Conservation (phyloP, 2,113 vertebrate genomes). For the Melierax canorus region DNA sequence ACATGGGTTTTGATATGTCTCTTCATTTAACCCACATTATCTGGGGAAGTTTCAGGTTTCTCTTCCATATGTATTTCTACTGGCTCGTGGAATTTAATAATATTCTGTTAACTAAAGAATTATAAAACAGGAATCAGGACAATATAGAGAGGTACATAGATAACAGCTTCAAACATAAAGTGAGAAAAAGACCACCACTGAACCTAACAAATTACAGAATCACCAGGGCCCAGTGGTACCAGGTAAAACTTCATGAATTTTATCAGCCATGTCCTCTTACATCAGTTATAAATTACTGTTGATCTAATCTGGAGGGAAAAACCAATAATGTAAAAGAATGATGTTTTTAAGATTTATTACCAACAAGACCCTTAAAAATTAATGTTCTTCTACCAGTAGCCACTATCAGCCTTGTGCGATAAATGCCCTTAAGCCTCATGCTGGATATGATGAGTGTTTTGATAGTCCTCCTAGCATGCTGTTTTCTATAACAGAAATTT, state of each 20-base stretch:
- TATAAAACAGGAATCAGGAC: neutral
- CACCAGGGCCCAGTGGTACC: neutral
- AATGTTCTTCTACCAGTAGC: neutral
- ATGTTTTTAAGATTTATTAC: neutral
- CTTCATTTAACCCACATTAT: neutral
- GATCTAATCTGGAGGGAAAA: neutral
- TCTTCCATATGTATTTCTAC: neutral
- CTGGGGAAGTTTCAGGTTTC: neutral
- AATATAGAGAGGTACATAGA: neutral
- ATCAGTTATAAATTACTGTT: neutral
- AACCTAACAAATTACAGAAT: neutral
- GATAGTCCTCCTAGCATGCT: accelerated
- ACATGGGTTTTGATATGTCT: neutral
- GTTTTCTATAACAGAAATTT: neutral
- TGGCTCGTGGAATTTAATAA: neutral
- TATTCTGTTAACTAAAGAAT: neutral
- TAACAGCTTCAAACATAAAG: neutral
- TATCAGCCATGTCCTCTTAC: neutral
- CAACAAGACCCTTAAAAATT: neutral
- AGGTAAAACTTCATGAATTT: neutral
- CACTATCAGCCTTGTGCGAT: neutral
- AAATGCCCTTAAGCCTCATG: neutral
- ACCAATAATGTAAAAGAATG: neutral
- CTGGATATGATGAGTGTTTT: neutral
- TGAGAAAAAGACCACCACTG: neutral